These are phyloP conservation scores for Limnephilus rhombicus DNA, from an alignment of 2,888 invertebrate genomes.

Conservation along the genomic window DNA sequence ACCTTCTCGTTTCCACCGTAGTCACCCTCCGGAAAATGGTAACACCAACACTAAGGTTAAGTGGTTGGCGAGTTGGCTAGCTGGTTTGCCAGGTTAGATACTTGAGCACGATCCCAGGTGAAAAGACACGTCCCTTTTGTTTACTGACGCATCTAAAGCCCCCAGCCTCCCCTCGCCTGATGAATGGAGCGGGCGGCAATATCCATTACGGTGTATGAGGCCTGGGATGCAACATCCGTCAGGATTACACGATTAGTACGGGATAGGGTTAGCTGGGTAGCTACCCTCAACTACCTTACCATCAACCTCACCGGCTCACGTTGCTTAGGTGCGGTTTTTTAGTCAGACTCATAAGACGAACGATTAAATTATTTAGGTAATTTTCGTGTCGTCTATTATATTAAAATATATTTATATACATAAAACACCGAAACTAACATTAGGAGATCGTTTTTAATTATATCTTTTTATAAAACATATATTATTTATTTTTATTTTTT, in stretches of 20 bases:
- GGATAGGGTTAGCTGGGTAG: neutral
- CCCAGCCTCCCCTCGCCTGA: constrained; percentile 10
- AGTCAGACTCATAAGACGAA: neutral
- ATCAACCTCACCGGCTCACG: neutral
- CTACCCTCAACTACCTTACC: neutral
- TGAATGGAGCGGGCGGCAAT: constrained; percentile 10
- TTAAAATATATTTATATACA: too few relatives aligned
- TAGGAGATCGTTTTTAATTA: too few relatives aligned
- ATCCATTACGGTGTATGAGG: constrained; percentile 2
- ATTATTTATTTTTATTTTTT: too few relatives aligned
- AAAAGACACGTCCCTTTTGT: constrained; percentile 35
- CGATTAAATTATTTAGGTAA: neutral
- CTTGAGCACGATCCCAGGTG: constrained; percentile 38
- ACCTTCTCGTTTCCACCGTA: neutral
- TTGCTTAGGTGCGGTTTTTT: neutral
- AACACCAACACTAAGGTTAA: constrained; percentile 36
- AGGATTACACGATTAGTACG: neutral
- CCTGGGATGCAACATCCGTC: constrained; percentile 15
- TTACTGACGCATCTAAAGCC: constrained; percentile 22
- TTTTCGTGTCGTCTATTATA: neutral
- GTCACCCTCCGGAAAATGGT: neutral
- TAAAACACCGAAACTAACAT: too few relatives aligned
- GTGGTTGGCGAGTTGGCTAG: neutral
- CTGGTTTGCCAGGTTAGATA: constrained; percentile 22
- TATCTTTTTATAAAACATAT: too few relatives aligned